Evolutionary conservation across 2,797 vertebrate genomes (phyloP).

Genomic region (Rallus crepitans): DNA sequence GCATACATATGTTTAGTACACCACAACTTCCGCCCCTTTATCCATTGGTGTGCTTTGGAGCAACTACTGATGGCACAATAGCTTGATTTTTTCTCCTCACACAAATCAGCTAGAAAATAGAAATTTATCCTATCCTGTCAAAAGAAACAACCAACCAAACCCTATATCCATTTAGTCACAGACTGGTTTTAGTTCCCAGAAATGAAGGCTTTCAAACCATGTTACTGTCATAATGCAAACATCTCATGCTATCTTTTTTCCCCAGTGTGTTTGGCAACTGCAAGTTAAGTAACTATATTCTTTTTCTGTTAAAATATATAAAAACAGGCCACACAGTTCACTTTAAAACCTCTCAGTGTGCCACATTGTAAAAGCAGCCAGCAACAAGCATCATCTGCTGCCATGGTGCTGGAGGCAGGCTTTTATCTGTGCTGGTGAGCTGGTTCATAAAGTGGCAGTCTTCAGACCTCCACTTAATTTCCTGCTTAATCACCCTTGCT

Average conservation of each 20-base stretch:
- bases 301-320: not conserved
- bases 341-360: not conserved
- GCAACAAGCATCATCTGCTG: not conserved
- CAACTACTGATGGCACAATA: not conserved
- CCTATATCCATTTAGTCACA: not conserved
- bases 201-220: conserved; percentile 28
- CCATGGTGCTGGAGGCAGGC: not conserved
- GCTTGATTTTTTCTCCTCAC: not conserved
- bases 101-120: not conserved
- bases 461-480: not conserved
- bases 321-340: not conserved
- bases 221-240: conserved; percentile 8
- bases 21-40: not conserved
- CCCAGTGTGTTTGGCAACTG: not conserved
- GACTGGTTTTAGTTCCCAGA: not conserved
- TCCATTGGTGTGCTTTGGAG: not conserved
- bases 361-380: not conserved
- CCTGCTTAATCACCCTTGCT: not conserved
- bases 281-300: not conserved
- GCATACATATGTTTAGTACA: not conserved
- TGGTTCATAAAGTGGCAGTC: not conserved
- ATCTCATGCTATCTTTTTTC: not conserved
- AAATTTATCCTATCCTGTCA: not conserved
- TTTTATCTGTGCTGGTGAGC: not conserved
- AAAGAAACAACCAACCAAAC: not conserved